Percentiles rank a stretch among this genome's conserved stretches.
phyloP scores from a whole-genome alignment of 2,113 vertebrate genomes.

The Patagioenas fasciata region DNA sequence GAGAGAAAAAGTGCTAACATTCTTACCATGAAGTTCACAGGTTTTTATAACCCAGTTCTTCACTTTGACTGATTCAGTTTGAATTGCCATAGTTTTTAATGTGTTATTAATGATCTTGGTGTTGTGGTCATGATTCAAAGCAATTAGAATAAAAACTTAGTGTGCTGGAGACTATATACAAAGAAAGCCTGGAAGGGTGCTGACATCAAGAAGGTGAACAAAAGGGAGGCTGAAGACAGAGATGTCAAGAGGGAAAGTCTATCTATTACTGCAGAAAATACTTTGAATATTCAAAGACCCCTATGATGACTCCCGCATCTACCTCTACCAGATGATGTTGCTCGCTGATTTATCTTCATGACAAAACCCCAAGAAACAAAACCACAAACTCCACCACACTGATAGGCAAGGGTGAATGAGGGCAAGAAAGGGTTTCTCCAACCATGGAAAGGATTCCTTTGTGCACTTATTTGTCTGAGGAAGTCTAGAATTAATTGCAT shows the following conservation, averaged over 20 bases:
- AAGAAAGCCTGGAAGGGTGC: neutral
- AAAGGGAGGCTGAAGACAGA: neutral
- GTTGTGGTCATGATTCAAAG: neutral
- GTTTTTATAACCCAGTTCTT: neutral
- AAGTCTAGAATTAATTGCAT: neutral
- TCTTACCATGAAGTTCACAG: neutral
- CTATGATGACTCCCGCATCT: neutral
- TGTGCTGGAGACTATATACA: neutral
- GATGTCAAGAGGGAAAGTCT: neutral
- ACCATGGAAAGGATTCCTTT: neutral
- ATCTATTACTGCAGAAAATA: neutral
- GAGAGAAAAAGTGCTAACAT: neutral
- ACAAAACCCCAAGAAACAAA: neutral
- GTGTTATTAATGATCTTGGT: neutral
- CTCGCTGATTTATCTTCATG: neutral
- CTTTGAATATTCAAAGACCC: neutral
- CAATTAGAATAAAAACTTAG: neutral
- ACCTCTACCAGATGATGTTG: neutral
- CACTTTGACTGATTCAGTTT: neutral
- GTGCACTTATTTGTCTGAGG: neutral
- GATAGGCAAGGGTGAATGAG: neutral
- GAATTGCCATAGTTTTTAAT: neutral
- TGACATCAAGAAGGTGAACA: neutral
- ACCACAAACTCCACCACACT: accelerated
- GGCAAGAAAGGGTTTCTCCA: neutral